Conservation (phyloP, 2,113 vertebrate species). For the Triplophysa dalaica region DNA sequence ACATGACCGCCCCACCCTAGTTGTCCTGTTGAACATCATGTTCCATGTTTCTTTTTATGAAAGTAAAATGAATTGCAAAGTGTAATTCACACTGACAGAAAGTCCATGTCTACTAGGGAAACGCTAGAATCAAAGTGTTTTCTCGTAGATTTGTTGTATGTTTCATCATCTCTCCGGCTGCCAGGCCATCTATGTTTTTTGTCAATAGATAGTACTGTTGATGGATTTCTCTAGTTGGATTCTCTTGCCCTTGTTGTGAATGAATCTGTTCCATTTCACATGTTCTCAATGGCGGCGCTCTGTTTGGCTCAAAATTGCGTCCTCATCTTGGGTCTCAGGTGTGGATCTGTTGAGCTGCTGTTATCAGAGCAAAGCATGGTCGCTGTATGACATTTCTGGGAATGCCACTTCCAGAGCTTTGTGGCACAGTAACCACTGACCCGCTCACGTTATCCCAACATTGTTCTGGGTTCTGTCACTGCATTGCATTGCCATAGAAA, state of each 20-base stretch:
- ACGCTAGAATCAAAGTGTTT: no score
- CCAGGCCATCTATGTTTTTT: no score
- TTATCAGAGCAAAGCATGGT: slow-evolving; percentile 12
- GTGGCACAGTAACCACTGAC: slow-evolving; percentile 1
- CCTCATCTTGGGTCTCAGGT: slow-evolving; percentile 21
- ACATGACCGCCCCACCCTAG: no score
- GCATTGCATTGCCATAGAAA: neutral
- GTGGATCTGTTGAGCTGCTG: slow-evolving; percentile 29
- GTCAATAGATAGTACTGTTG: no score
- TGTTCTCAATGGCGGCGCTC: slow-evolving; percentile 1
- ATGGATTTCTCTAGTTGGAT: neutral
- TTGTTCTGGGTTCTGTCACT: neutral
- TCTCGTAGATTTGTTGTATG: no score
- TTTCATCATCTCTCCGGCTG: no score
- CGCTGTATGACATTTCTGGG: slow-evolving; percentile 15
- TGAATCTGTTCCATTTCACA: neutral
- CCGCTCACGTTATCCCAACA: slow-evolving; percentile 10
- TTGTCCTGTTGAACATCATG: no score
- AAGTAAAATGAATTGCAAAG: no score
- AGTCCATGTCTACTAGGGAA: no score
- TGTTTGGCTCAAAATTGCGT: slow-evolving; percentile 25
- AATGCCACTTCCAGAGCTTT: slow-evolving; percentile 34
- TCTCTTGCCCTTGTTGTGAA: slow-evolving; percentile 9
- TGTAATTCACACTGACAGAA: no score
- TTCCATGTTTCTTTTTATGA: no score